These are phyloP conservation scores for Neoseiulus cucumeris DNA, from an alignment of 1,140 invertebrate species.

Conservation along the genomic window DNA sequence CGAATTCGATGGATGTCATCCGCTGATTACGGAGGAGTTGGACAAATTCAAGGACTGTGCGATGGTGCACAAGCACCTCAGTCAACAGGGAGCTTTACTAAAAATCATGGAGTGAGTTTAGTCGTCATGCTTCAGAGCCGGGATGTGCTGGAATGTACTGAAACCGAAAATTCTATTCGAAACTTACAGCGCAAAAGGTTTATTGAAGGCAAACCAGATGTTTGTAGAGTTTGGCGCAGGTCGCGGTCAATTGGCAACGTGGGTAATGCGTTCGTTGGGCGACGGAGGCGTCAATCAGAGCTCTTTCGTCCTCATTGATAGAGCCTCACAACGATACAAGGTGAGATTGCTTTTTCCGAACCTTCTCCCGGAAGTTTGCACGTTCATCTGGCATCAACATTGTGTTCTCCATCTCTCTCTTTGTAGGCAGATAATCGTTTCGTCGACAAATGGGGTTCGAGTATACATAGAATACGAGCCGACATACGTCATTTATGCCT, in stretches of 20 bases:
- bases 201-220: neutral
- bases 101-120: neutral
- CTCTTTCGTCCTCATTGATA: neutral
- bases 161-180: too few species aligned
- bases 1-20: neutral
- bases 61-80: neutral
- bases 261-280: neutral
- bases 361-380: neutral
- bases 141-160: neutral
- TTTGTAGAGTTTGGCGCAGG: slow-evolving; percentile 2
- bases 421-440: slow-evolving; percentile 4
- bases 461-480: slow-evolving; percentile 38
- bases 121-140: neutral
- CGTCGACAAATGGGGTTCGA: neutral
- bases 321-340: neutral
- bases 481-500: slow-evolving; percentile 51
- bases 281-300: neutral
- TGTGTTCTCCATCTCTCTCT: too few species aligned
- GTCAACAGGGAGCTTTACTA: neutral
- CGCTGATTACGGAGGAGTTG: neutral
- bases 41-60: neutral
- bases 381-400: neutral
- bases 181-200: neutral
- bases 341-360: neutral
- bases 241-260: neutral